Base-by-base conservation (phyloP, 2,113 vertebrate species). In the Monopterus albus region DNA sequence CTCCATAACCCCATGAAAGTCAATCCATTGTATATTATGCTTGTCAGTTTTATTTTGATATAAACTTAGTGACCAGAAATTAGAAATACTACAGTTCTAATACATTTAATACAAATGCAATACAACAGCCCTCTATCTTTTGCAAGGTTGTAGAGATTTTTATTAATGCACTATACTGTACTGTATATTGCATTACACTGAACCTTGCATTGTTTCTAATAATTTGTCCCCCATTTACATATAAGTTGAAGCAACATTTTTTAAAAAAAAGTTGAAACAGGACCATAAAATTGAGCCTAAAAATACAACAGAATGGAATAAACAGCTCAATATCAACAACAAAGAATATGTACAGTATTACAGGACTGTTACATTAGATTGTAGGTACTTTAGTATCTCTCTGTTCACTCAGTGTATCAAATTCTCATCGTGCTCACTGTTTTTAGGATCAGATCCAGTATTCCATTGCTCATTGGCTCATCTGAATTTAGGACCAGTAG, bases 381-480 rank as follows among this genome's bases (percentile, higher is more conserved):
- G n/a, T n/a, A n/a, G n/a, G 23, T 29, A 42, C 36, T 6, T 4
- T 1, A 2, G 7, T 18, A 26, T 60, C 56, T 53, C 21, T 47
- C n/a, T 23, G 14, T 29, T 45, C 28, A 45, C 12, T 36, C 43
- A 12, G 29, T 20, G 33, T 47, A 35, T 76, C 64, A 69, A 20
- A n/a, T 45, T 23, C 2, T 7, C 11, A 2, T 33, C 25, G 18
- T 43, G 6, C 38, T 31, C 29, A 28, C 14, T 51, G 21, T 46
- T 75, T 20, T 39, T 31, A 66, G 66, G 29, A 65, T 71, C 39
- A 55, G n/a, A 31, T 65, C 47, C 47, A 39, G 15, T 36, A 69
- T 57, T 68, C 35, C 62, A 40, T 28, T 36, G 21, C n/a, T n/a
- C n/a, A n/a, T n/a, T n/a, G n/a, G n/a, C n/a, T n/a, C n/a, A n/a